Conservation (phyloP, 2,113 vertebrate genomes). For the Microtus oregoni region DNA sequence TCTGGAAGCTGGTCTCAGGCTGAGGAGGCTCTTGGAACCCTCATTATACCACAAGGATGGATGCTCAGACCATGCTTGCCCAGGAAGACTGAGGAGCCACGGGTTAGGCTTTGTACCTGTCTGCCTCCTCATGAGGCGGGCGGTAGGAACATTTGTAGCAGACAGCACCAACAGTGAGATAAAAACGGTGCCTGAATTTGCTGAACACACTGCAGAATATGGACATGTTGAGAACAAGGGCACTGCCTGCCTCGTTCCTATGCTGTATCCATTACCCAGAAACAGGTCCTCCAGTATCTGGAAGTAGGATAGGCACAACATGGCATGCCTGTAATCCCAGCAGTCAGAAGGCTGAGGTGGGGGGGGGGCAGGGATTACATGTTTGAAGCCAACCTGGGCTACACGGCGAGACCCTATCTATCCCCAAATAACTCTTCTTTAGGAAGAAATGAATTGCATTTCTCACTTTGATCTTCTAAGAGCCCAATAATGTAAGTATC, state of each 20-base stretch:
- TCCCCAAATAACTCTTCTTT: neutral
- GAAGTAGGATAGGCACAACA: neutral
- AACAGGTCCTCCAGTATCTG: neutral
- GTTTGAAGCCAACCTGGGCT: neutral
- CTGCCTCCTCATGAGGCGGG: neutral
- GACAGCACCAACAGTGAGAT: neutral
- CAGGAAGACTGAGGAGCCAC: neutral
- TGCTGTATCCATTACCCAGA: neutral
- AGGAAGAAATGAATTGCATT: neutral
- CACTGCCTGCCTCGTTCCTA: neutral
- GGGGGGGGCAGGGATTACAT: too few relatives aligned
- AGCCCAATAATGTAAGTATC: neutral
- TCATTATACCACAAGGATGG: neutral
- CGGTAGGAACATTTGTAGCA: neutral
- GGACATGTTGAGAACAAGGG: neutral
- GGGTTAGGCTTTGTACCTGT: neutral
- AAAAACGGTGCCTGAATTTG: neutral
- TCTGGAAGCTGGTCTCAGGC: neutral
- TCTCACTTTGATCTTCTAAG: slow-evolving; percentile 31
- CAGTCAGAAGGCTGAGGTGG: neutral
- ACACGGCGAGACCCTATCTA: neutral
- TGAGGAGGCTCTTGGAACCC: neutral
- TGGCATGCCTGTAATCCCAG: neutral
- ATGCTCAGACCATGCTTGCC: neutral
- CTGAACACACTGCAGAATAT: neutral